phyloP scores from a whole-genome alignment of 2,113 vertebrate genomes.

The Carettochelys insculpta region DNA sequence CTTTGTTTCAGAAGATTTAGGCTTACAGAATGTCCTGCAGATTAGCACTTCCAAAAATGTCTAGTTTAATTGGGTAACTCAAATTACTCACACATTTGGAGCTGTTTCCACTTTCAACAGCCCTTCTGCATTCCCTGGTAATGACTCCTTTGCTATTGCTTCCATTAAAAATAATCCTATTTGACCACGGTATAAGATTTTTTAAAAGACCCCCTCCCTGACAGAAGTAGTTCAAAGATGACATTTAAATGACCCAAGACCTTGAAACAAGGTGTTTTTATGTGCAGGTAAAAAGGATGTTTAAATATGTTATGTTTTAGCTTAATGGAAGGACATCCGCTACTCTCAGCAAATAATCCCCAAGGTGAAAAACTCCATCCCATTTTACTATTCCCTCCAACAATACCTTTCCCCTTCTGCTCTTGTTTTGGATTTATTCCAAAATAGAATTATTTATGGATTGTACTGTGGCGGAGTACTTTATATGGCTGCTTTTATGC shows the following conservation, averaged over 20 bases:
- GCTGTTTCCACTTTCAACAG: not conserved
- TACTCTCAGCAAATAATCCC: constrained; percentile 76
- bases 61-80: not conserved
- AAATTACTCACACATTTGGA: not conserved
- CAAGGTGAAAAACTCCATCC: constrained; percentile 72
- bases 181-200: not conserved
- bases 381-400: constrained; percentile 68
- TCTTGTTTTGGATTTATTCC: constrained; percentile 74
- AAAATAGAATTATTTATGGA: constrained; percentile 73
- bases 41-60: not conserved
- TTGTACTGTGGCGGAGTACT: constrained; percentile 55
- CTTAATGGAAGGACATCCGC: constrained; percentile 79
- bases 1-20: not conserved
- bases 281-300: constrained; percentile 77
- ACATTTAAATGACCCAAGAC: constrained; percentile 59
- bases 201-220: not conserved
- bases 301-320: constrained; percentile 71
- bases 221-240: constrained; percentile 26
- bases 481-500: constrained; percentile 50
- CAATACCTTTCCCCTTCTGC: constrained; percentile 74
- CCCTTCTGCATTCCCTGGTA: not conserved
- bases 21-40: not conserved
- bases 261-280: constrained; percentile 67
- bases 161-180: not conserved
- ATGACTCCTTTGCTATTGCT: not conserved